Evolutionary conservation across 2,888 invertebrate genomes (phyloP).

Genomic region (Scaeva pyrastri): DNA sequence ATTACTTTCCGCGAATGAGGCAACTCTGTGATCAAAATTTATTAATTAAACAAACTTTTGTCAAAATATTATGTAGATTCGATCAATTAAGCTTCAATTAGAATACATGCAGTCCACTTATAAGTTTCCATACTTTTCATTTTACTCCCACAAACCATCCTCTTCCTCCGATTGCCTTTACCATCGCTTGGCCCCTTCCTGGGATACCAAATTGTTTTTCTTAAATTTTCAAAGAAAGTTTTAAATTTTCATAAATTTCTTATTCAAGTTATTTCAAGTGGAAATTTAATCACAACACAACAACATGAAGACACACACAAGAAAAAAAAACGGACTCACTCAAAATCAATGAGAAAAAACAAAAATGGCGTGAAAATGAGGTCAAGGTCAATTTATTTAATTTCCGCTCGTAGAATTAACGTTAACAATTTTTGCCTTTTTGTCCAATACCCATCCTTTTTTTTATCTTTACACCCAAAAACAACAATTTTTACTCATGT

Average conservation of each 20-base stretch:
- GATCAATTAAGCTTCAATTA: constrained; percentile 65
- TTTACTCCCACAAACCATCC: too few species aligned
- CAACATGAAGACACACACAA: too few species aligned
- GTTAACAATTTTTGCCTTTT: constrained; percentile 4
- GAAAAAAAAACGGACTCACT: not conserved
- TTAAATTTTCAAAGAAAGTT: not conserved
- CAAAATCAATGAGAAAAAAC: constrained; percentile 10
- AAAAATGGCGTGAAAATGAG: constrained; percentile 2
- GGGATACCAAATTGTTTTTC: constrained; percentile 11
- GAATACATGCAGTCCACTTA: constrained; percentile 38
- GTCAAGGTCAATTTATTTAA: constrained; percentile 53
- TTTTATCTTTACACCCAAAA: constrained; percentile 38
- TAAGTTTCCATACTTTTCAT: too few species aligned
- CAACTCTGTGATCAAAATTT: constrained; percentile 29
- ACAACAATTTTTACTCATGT: constrained; percentile 53
- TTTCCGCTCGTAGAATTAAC: not conserved
- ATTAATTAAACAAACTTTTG: constrained; percentile 68
- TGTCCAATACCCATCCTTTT: constrained; percentile 4
- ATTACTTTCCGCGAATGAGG: not conserved
- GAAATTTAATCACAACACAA: not conserved
- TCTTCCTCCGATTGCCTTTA: too few species aligned
- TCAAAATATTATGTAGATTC: constrained; percentile 28
- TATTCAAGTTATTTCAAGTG: not conserved
- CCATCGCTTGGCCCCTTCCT: too few species aligned
- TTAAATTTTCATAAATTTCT: not conserved